These are phyloP conservation scores for Prionailurus bengalensis DNA, from an alignment of 2,113 vertebrate genomes.

Conservation along the genomic window DNA sequence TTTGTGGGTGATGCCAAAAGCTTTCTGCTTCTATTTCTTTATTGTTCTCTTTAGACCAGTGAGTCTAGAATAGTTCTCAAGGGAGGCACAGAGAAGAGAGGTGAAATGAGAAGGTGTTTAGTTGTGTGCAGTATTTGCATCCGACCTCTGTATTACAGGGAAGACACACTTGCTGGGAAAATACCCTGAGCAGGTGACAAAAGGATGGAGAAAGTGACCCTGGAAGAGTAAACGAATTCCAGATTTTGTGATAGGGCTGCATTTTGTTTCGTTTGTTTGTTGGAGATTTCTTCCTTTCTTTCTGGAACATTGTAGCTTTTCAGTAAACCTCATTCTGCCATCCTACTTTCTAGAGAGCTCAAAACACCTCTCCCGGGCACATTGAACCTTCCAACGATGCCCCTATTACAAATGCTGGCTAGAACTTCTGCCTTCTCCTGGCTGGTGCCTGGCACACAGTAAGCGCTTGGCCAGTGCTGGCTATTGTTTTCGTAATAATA, in stretches of 20 bases:
- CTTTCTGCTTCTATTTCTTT: neutral
- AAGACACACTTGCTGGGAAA: constrained; percentile 20
- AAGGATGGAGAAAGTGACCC: neutral
- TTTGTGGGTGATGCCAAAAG: neutral
- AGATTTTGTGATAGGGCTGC: neutral
- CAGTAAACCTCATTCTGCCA: neutral
- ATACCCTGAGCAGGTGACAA: neutral
- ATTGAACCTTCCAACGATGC: neutral
- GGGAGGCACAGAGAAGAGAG: neutral
- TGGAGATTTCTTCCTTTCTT: neutral
- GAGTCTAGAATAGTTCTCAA: constrained; percentile 35
- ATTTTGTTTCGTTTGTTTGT: neutral
- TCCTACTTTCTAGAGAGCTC: neutral
- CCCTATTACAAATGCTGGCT: neutral
- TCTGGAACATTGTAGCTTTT: neutral
- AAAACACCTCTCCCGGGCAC: neutral
- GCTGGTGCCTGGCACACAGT: neutral
- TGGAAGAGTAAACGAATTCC: neutral
- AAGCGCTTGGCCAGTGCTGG: neutral
- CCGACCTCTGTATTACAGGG: neutral
- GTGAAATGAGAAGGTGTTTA: constrained; percentile 28
- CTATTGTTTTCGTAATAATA: neutral
- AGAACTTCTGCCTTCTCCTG: neutral
- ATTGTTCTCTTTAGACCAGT: neutral
- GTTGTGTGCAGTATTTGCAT: neutral